phyloP scores from a whole-genome alignment of 2,888 invertebrate species.

The Morpho achilles region DNA sequence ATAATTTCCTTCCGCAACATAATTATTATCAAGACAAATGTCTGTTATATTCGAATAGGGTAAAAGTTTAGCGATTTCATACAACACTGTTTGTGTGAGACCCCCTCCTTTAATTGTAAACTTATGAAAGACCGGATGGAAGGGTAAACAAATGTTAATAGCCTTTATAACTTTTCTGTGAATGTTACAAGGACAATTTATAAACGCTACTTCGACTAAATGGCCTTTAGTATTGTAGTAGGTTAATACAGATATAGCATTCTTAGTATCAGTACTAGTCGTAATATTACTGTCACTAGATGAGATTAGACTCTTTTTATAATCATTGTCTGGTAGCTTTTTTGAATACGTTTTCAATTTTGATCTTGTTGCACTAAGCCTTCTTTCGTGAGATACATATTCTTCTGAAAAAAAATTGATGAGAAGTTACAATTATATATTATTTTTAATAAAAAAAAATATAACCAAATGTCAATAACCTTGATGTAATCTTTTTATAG shows the following conservation, averaged over 20 bases:
- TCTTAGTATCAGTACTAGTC: constrained; percentile 1
- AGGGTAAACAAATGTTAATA: constrained; percentile 42
- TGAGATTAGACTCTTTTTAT: background rate
- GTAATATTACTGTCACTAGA: background rate
- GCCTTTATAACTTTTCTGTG: constrained; percentile 40
- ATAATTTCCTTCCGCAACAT: constrained; percentile 41
- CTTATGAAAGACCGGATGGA: constrained; percentile 39
- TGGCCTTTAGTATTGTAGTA: constrained; percentile 36
- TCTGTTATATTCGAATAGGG: constrained; percentile 47
- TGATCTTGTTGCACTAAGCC: constrained; percentile 4
- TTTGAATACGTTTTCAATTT: constrained; percentile 7
- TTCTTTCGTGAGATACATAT: constrained; percentile 7
- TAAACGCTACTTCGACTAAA: constrained; percentile 42
- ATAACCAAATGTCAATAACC: constrained; percentile 29
- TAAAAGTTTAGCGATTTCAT: constrained; percentile 43
- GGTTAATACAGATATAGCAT: constrained; percentile 32
- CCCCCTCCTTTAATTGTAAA: constrained; percentile 36
- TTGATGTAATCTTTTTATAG: constrained; percentile 31
- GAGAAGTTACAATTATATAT: background rate
- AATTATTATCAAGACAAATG: constrained; percentile 45
- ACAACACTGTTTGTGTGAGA: constrained; percentile 31
- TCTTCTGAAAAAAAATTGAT: constrained; percentile 15
- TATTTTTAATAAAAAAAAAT: background rate
- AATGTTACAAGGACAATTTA: constrained; percentile 27
- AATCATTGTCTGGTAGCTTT: background rate